A percentile compares a stretch with the other conserved stretches of the same genome.
Conservation (phyloP, 2,797 vertebrate species). For the Channa striata region DNA sequence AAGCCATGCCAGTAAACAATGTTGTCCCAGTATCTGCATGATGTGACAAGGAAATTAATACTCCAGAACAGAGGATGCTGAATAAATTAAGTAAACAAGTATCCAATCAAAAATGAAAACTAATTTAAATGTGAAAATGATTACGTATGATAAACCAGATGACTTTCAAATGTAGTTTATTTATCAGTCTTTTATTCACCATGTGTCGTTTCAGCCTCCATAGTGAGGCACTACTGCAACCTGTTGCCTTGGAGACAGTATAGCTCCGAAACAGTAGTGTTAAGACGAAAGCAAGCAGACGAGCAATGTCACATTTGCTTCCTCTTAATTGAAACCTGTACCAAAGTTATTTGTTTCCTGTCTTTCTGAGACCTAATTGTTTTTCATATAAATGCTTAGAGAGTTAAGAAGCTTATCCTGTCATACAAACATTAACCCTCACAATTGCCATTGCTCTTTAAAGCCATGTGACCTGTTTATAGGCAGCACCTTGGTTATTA, state of each 20-base stretch:
- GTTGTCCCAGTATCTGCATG: slow-evolving; percentile 36
- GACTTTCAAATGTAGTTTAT: slow-evolving; percentile 53
- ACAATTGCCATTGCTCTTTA: slow-evolving; percentile 11
- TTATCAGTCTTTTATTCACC: slow-evolving; percentile 32
- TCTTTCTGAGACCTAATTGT: slow-evolving; percentile 55
- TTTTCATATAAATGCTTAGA: slow-evolving; percentile 47
- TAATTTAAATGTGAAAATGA: slow-evolving; percentile 35
- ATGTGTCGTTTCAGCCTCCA: slow-evolving; percentile 21
- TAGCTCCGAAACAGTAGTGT: slow-evolving; percentile 41
- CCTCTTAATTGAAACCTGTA: slow-evolving; percentile 34
- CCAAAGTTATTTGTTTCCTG: slow-evolving; percentile 50
- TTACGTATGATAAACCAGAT: slow-evolving; percentile 38
- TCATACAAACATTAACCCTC: slow-evolving; percentile 50
- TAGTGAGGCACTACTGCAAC: slow-evolving; percentile 50
- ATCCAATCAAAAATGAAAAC: slow-evolving; percentile 49
- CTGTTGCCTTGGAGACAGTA: slow-evolving; percentile 80
- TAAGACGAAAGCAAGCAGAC: slow-evolving; percentile 31
- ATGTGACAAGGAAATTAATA: slow-evolving; percentile 56
- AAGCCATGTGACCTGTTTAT: slow-evolving; percentile 22
- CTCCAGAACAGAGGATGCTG: slow-evolving; percentile 21
- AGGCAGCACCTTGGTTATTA: slow-evolving; percentile 34
- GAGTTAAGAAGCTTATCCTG: slow-evolving; percentile 65
- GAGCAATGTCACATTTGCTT: slow-evolving; percentile 48
- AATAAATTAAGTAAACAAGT: slow-evolving; percentile 67
- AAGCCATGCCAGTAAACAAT: slow-evolving; percentile 52